Percentiles rank a stretch among this genome's conserved stretches.
phyloP scores from a whole-genome alignment of 2,113 vertebrate species.

The Brienomyrus brachyistius region DNA sequence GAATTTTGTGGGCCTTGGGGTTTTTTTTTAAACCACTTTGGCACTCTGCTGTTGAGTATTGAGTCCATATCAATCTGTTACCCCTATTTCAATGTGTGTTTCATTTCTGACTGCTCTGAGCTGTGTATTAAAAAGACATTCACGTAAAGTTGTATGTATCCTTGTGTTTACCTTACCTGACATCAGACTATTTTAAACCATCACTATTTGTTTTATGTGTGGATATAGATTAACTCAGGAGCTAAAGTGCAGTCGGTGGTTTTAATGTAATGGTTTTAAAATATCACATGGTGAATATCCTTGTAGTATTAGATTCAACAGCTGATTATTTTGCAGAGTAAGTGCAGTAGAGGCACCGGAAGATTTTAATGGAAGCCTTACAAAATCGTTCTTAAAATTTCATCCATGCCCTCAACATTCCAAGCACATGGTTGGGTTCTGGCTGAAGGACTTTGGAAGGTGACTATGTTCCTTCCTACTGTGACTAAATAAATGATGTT shows the following conservation, averaged over 20 bases:
- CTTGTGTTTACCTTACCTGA: not conserved
- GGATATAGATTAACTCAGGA: not conserved
- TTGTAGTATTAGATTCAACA: not conserved
- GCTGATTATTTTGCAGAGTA: not conserved
- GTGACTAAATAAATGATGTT: not conserved
- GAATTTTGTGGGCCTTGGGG: not conserved
- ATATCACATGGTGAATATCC: not conserved
- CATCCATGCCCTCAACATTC: not conserved
- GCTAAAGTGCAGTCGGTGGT: not conserved
- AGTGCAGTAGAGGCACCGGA: not conserved
- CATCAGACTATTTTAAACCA: not conserved
- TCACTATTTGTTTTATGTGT: not conserved
- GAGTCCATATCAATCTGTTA: not conserved
- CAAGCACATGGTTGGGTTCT: not conserved
- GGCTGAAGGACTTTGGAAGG: not conserved
- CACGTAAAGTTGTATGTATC: not conserved
- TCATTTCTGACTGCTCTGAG: not conserved
- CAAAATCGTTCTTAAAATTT: not conserved
- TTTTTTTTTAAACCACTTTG: not conserved
- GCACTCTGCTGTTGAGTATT: not conserved
- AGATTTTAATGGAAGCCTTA: not conserved
- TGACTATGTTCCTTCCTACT: not conserved
- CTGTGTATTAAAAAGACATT: not conserved
- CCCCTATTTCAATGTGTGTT: not conserved
- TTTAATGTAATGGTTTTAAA: not conserved